These are phyloP conservation scores for Xanthia togata DNA, from an alignment of 2,888 invertebrate genomes.

Conservation along the genomic window DNA sequence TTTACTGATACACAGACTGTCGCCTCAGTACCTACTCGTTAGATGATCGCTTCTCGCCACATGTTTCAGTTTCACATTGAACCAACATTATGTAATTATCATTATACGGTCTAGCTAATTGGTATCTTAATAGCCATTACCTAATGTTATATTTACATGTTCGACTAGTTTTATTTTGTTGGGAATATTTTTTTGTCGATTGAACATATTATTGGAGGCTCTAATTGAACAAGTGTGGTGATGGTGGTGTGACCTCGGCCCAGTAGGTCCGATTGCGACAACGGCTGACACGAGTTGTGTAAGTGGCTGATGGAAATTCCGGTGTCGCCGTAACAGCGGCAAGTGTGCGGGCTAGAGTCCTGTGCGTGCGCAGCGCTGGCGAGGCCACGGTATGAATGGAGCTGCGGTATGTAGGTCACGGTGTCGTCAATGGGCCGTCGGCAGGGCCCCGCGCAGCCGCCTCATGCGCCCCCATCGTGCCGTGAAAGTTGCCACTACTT, in stretches of 20 bases:
- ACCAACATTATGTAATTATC: conserved; percentile 63
- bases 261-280: conserved; percentile 84
- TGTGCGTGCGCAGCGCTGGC: conserved; percentile 79
- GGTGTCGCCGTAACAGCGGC: conserved; percentile 79
- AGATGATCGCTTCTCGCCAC: conserved; percentile 69
- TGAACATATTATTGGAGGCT: conserved; percentile 80
- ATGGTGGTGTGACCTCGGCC: conserved; percentile 83
- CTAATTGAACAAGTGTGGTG: conserved; percentile 88
- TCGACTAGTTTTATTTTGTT: conserved; percentile 50
- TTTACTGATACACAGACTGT: conserved; percentile 55
- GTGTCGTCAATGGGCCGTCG: conserved; percentile 90
- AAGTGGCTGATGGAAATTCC: conserved; percentile 87
- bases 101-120: conserved; percentile 58
- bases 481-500: conserved; percentile 90
- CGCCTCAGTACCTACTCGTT: conserved; percentile 49
- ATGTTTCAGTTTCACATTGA: conserved; percentile 69
- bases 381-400: conserved; percentile 89
- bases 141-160: conserved; percentile 58
- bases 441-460: conserved; percentile 85
- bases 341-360: conserved; percentile 82
- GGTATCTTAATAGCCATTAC: conserved; percentile 60
- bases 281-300: conserved; percentile 81
- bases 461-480: conserved; percentile 87
- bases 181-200: conserved; percentile 71
- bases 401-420: conserved; percentile 89